These are phyloP conservation scores for Arion vulgaris DNA, from an alignment of 1,140 invertebrate genomes.

Conservation along the genomic window DNA sequence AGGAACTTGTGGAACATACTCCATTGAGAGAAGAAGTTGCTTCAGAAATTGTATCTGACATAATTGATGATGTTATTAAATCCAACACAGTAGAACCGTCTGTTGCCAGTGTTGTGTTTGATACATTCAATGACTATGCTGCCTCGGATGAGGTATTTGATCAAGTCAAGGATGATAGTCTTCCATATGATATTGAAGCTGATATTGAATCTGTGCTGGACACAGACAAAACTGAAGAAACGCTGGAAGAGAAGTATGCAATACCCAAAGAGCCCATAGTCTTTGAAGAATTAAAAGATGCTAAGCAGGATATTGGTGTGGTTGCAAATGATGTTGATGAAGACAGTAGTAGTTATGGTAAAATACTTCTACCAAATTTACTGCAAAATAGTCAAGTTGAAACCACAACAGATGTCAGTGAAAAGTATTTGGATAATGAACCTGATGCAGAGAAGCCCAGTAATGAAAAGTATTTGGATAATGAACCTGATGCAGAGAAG, in stretches of 20 bases:
- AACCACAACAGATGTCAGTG: background rate
- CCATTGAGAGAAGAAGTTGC: conserved; percentile 42
- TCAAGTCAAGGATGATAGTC: background rate
- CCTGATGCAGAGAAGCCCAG: background rate
- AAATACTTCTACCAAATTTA: no score
- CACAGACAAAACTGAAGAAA: background rate
- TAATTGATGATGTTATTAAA: conserved; percentile 66
- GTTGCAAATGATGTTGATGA: background rate
- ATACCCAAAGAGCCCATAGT: background rate
- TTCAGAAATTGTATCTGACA: conserved; percentile 59
- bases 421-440: no score
- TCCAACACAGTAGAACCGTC: conserved; percentile 63
- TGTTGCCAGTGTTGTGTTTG: conserved; percentile 63
- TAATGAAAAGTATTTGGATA: background rate
- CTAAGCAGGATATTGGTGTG: background rate
- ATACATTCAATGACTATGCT: conserved; percentile 59
- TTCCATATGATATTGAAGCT: conserved; percentile 3
- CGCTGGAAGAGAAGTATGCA: background rate
- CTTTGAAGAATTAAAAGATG: background rate
- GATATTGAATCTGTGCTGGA: conserved; percentile 14
- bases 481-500: background rate
- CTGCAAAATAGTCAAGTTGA: no score
- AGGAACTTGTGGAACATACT: conserved; percentile 1
- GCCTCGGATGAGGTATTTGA: conserved; percentile 21
- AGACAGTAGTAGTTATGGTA: no score